phyloP scores from a whole-genome alignment of 1,140 invertebrate genomes.

The Phenacoccus solenopsis region DNA sequence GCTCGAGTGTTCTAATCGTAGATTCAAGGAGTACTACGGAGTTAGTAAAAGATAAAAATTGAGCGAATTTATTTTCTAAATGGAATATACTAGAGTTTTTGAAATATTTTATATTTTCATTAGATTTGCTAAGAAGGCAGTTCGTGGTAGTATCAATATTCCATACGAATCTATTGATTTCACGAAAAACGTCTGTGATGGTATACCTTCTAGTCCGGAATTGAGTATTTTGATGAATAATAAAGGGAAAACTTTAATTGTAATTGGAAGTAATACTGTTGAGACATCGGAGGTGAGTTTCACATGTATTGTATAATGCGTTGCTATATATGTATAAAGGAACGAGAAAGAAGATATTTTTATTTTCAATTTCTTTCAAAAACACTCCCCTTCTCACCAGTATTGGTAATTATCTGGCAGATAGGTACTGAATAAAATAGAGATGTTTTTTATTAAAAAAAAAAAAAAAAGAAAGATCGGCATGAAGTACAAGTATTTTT shows the following conservation, averaged over 20 bases:
- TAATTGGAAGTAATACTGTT: slow-evolving; percentile 47
- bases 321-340: not conserved
- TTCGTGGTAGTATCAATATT: slow-evolving; percentile 72
- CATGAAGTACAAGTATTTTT: no score
- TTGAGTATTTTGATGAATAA: slow-evolving; percentile 42
- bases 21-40: slow-evolving; percentile 60
- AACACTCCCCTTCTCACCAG: no score
- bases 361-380: no score
- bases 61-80: no score
- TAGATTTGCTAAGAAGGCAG: slow-evolving; percentile 58
- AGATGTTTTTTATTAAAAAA: no score
- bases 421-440: no score
- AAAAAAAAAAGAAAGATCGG: no score
- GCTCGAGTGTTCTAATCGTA: slow-evolving; percentile 54
- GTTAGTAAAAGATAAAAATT: slow-evolving; percentile 35
- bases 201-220: slow-evolving; percentile 42
- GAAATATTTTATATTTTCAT: slow-evolving; percentile 20
- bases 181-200: slow-evolving; percentile 8
- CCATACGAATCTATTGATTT: slow-evolving; percentile 58
- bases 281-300: slow-evolving; percentile 48
- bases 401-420: no score
- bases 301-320: not conserved
- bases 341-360: no score
- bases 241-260: slow-evolving; percentile 54
- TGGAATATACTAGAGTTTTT: no score